Percentiles rank a stretch among this genome's conserved stretches.
Evolutionary conservation across 2,113 vertebrate species (phyloP).

Genomic region (Microtus pennsylvanicus): DNA sequence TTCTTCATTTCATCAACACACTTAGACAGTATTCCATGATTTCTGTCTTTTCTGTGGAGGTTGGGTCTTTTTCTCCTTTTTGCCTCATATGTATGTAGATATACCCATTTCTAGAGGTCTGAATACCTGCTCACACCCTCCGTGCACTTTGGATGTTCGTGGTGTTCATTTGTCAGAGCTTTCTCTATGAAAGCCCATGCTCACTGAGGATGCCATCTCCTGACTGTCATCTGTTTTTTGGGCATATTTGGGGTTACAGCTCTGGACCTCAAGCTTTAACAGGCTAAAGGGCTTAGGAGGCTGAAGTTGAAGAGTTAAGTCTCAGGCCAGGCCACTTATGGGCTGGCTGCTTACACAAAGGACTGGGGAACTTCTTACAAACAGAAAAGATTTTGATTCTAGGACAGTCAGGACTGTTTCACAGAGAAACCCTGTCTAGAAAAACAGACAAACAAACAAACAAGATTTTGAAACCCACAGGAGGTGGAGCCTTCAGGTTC

Average conservation of each 20-base stretch:
- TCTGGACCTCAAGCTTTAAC: background rate
- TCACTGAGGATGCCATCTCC: background rate
- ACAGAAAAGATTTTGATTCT: background rate
- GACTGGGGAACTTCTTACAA: background rate
- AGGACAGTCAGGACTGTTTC: no score
- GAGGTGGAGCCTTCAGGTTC: background rate
- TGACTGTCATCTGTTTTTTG: background rate
- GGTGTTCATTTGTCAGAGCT: background rate
- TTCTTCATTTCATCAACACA: background rate
- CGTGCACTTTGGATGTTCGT: background rate
- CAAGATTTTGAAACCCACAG: background rate
- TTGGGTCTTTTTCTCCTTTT: background rate
- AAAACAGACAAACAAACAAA: background rate
- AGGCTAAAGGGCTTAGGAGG: background rate
- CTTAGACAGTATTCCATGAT: background rate
- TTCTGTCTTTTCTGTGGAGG: background rate
- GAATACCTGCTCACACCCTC: background rate
- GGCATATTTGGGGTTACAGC: background rate
- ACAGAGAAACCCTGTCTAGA: no score
- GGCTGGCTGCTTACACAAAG: background rate
- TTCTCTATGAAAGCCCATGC: background rate
- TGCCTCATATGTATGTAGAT: background rate
- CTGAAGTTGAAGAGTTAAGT: background rate
- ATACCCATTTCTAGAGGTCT: background rate
- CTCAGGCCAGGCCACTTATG: background rate